phyloP scores from a whole-genome alignment of 2,113 vertebrate species.

The Atherinomorus stipes region DNA sequence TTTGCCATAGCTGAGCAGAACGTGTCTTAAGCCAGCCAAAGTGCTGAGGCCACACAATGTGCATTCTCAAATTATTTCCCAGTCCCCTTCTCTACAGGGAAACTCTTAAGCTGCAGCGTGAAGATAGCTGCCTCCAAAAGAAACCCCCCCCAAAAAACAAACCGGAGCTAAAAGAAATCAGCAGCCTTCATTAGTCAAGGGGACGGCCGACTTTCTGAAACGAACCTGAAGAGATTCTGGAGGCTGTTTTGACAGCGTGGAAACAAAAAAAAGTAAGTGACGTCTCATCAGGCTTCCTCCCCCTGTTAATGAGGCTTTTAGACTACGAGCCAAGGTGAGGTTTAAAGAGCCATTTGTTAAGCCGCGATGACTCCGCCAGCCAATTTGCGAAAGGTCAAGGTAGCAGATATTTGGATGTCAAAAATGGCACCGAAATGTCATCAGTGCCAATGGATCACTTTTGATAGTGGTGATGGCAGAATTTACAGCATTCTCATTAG shows the following conservation, averaged over 20 bases:
- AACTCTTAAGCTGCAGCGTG: conserved; percentile 82
- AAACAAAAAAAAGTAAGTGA: conserved; percentile 34
- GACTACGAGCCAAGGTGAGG: conserved; percentile 76
- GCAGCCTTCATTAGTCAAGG: conserved; percentile 74
- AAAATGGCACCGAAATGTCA: conserved; percentile 84
- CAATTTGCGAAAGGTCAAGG: conserved; percentile 87
- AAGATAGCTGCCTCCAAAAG: conserved; percentile 84
- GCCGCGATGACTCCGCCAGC: conserved; percentile 81
- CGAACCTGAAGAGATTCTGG: conserved; percentile 47
- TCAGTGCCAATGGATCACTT: conserved; percentile 76
- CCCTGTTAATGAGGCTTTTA: conserved; percentile 79
- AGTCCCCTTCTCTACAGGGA: conserved; percentile 82
- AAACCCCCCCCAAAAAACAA: conserved; percentile 56
- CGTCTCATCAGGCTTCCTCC: conserved; percentile 66
- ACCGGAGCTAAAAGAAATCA: conserved; percentile 61
- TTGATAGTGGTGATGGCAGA: conserved; percentile 59
- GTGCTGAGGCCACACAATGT: conserved; percentile 79
- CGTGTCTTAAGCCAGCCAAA: conserved; percentile 76
- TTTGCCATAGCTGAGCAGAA: conserved; percentile 57
- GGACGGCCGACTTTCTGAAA: conserved; percentile 56
- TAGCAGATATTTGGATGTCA: conserved; percentile 81
- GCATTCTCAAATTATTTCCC: conserved; percentile 73
- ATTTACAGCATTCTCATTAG: conserved; percentile 72
- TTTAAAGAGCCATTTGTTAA: conserved; percentile 76
- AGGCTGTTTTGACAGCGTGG: conserved; percentile 26